These are phyloP conservation scores for Trachelus tabidus DNA, from an alignment of 2,888 invertebrate genomes.

Conservation along the genomic window DNA sequence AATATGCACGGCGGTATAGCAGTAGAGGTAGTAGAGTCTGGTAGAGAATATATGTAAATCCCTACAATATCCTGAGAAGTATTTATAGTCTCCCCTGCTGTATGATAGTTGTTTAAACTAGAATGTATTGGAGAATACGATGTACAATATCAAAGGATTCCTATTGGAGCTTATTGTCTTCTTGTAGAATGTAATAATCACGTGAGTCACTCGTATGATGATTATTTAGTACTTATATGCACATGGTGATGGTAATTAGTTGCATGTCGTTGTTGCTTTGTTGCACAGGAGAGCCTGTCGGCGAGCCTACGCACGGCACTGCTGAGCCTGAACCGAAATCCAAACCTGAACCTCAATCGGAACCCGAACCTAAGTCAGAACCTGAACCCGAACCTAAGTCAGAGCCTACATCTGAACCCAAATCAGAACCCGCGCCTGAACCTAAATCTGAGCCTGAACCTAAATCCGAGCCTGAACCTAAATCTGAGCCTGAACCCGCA, in stretches of 20 bases:
- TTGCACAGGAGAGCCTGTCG: slow-evolving; percentile 63
- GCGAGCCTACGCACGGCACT: slow-evolving; percentile 45
- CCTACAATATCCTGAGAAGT: neutral
- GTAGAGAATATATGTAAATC: no score
- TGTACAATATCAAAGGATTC: no score
- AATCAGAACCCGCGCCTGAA: slow-evolving; percentile 48
- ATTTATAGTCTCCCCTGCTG: slow-evolving; percentile 5
- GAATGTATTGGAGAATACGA: no score
- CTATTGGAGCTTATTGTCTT: no score
- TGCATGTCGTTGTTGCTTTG: slow-evolving; percentile 62
- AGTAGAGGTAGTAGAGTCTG: no score
- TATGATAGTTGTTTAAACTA: neutral
- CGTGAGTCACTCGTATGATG: no score
- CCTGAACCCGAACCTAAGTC: slow-evolving; percentile 47
- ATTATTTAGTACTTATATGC: slow-evolving; percentile 17
- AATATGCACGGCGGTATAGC: neutral
- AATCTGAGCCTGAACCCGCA: no score
- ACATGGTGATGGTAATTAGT: slow-evolving; percentile 50
- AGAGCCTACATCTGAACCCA: slow-evolving; percentile 55
- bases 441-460: slow-evolving; percentile 58
- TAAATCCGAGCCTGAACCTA: slow-evolving; percentile 61
- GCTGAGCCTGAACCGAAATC: slow-evolving; percentile 37
- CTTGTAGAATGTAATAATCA: no score
- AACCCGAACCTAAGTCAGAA: slow-evolving; percentile 65
- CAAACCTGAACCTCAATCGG: slow-evolving; percentile 48